Evolutionary conservation across 2,888 invertebrate genomes (phyloP).

Genomic region (Zygogramma bicolorata): DNA sequence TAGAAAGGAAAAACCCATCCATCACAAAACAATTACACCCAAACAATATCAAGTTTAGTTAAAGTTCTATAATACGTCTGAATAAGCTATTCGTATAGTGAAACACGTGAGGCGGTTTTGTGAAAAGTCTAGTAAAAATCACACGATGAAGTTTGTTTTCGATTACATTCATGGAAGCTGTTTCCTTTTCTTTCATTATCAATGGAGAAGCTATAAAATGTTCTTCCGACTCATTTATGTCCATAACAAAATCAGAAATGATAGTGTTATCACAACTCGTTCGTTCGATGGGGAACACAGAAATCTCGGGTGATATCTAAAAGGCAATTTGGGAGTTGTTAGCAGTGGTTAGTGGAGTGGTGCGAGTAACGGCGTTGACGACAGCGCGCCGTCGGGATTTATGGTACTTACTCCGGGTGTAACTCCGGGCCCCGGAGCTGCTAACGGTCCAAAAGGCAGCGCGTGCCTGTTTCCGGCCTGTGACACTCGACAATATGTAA

Average conservation of each 20-base stretch:
- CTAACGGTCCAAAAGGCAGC: constrained; percentile 54
- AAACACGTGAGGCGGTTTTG: no score
- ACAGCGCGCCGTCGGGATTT: constrained; percentile 61
- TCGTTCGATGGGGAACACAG: constrained; percentile 39
- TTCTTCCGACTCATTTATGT: no score
- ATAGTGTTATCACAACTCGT: background rate
- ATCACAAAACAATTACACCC: no score
- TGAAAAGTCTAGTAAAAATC: no score
- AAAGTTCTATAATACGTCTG: no score
- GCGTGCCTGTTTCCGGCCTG: constrained; percentile 57
- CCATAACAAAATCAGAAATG: constrained; percentile 22
- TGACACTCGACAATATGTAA: constrained; percentile 58
- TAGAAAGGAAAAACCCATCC: no score
- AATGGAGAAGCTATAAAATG: no score
- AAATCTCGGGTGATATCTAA: constrained; percentile 59
- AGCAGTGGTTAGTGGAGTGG: constrained; percentile 65
- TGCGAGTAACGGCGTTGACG: constrained; percentile 62
- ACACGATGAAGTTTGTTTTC: no score
- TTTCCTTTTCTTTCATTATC: no score
- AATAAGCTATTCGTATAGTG: no score
- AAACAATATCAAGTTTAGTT: no score
- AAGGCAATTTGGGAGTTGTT: constrained; percentile 66
- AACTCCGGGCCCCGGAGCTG: constrained; percentile 51
- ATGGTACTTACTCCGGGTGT: constrained; percentile 49
- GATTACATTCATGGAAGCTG: no score